Conservation (phyloP, 2,888 invertebrate genomes). For the Andrena minutula region DNA sequence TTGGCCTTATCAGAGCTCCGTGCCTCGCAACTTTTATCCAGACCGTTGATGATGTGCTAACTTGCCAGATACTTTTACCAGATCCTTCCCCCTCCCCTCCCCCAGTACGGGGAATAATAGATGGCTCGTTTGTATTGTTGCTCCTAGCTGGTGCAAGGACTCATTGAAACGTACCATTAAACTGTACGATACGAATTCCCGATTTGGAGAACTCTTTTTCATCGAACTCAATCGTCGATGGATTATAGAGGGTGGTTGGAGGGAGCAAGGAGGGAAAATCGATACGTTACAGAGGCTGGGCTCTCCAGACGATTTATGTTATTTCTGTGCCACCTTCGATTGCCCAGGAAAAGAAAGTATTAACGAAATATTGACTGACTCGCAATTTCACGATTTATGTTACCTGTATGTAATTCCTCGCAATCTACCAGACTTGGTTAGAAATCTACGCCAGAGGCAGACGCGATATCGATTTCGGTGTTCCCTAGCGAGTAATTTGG, state of each 20-base stretch:
- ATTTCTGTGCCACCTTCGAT: too few relatives aligned
- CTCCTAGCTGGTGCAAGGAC: not conserved
- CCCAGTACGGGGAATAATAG: constrained; percentile 2
- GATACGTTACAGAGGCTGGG: not conserved
- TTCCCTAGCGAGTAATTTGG: too few relatives aligned
- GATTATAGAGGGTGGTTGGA: not conserved
- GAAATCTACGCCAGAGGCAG: too few relatives aligned
- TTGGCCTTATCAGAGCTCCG: constrained; percentile 6
- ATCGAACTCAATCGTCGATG: not conserved
- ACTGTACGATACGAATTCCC: not conserved
- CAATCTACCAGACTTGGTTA: too few relatives aligned
- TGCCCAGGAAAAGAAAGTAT: too few relatives aligned
- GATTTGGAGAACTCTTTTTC: not conserved
- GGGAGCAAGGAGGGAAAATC: not conserved
- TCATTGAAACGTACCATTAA: not conserved
- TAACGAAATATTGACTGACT: too few relatives aligned
- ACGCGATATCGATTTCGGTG: too few relatives aligned
- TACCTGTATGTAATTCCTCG: too few relatives aligned
- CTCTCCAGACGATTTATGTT: too few relatives aligned
- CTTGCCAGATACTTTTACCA: not conserved
- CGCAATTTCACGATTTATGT: too few relatives aligned
- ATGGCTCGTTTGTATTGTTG: constrained; percentile 15
- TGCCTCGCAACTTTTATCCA: constrained; percentile 9
- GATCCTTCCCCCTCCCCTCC: not conserved
- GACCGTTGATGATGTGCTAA: not conserved